Conservation (phyloP, 2,113 vertebrate genomes). For the Lasiurus cinereus region DNA sequence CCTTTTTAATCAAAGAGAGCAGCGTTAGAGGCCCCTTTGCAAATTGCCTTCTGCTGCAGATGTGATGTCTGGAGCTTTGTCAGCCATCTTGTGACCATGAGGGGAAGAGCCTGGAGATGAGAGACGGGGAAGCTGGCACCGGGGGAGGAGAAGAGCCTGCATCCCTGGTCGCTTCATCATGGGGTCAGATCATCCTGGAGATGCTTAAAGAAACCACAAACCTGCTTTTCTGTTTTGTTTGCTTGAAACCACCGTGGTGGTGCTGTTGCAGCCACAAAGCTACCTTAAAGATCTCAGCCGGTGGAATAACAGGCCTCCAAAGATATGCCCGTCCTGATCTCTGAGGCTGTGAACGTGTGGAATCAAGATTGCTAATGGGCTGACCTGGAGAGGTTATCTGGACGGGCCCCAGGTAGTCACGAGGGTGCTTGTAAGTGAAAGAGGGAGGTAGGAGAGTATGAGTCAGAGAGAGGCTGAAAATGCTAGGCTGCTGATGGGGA, state of each 20-base stretch:
- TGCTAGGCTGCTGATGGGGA: neutral
- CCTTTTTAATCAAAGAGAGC: neutral
- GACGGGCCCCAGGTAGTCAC: neutral
- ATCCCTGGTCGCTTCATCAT: neutral
- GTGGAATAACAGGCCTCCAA: neutral
- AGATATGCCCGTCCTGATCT: neutral
- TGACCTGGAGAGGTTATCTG: neutral
- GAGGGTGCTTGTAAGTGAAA: neutral
- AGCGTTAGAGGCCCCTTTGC: neutral
- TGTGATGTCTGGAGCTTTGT: neutral
- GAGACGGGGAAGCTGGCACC: neutral
- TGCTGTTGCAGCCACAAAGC: neutral
- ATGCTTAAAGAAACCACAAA: neutral
- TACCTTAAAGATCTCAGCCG: neutral
- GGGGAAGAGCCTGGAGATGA: accelerated
- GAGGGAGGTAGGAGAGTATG: neutral
- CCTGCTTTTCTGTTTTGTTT: neutral
- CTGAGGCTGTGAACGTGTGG: neutral
- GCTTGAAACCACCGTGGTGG: neutral
- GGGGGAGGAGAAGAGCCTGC: neutral
- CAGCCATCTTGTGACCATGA: neutral
- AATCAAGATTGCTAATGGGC: neutral
- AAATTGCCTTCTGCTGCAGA: neutral
- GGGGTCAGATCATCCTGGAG: neutral
- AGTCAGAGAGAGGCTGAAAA: neutral